A percentile compares a stretch with the other conserved stretches of the same genome.
Evolutionary conservation across 2,113 vertebrate genomes (phyloP).

Genomic region (Neotragus moschatus): DNA sequence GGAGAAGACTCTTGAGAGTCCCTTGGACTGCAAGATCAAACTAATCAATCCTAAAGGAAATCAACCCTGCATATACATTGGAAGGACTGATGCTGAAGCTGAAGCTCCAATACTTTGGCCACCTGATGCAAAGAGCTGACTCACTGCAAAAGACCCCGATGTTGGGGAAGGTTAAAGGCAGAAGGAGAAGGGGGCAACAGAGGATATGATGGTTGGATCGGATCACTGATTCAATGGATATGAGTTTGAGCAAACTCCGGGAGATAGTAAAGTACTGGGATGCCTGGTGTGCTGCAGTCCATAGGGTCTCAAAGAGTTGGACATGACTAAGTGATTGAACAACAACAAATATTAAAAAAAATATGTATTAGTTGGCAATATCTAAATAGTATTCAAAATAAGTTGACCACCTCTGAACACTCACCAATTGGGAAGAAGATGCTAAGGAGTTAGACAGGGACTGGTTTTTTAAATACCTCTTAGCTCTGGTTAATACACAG

Average conservation of each 20-base stretch:
- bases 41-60: not conserved
- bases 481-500: not conserved
- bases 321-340: not conserved
- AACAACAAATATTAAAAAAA: not conserved
- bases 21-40: not conserved
- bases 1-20: not conserved
- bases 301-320: not conserved
- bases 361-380: not conserved
- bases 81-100: not conserved
- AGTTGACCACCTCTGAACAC: not conserved
- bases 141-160: not conserved
- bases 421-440: not conserved
- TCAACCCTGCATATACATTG: not conserved
- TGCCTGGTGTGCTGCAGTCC: not conserved
- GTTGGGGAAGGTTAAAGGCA: not conserved
- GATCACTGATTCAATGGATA: not conserved
- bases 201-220: not conserved
- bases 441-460: not conserved
- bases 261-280: not conserved
- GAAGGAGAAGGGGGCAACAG: not conserved
- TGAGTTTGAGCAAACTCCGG: not conserved
- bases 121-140: not conserved
- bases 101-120: not conserved
- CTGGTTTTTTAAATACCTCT: not conserved
- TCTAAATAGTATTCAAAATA: slow-evolving; percentile 7